Evolutionary conservation across 2,113 vertebrate species (phyloP).

Genomic region (Scatophagus argus): DNA sequence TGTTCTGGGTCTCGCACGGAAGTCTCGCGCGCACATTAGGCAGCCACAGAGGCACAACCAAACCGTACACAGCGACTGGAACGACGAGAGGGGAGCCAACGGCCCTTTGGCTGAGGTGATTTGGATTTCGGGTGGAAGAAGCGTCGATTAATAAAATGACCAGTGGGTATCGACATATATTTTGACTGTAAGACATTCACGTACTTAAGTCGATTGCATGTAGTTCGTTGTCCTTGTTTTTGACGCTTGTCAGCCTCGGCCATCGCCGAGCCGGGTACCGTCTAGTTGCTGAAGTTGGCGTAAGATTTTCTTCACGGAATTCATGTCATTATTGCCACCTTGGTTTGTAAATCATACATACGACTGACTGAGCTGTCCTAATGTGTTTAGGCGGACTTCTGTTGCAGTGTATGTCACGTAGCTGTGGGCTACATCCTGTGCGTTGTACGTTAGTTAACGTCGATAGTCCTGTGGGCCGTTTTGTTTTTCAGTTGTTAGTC

Average conservation of each 20-base stretch:
- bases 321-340: accelerated
- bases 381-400: not conserved
- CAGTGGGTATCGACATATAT: slow-evolving; percentile 74
- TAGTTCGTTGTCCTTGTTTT: slow-evolving; percentile 15
- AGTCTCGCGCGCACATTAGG: slow-evolving; percentile 57
- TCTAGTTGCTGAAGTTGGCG: slow-evolving; percentile 50
- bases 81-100: slow-evolving; percentile 57
- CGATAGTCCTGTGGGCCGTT: not conserved
- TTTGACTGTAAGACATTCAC: slow-evolving; percentile 41
- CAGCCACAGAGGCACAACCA: slow-evolving; percentile 40
- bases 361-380: accelerated
- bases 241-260: not conserved
- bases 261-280: slow-evolving; percentile 2
- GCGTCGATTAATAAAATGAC: slow-evolving; percentile 76
- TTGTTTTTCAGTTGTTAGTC: slow-evolving; percentile 32
- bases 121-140: slow-evolving; percentile 58
- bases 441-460: not conserved
- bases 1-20: slow-evolving; percentile 52
- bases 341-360: not conserved
- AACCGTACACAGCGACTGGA: slow-evolving; percentile 46
- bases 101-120: slow-evolving; percentile 77
- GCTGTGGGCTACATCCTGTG: not conserved
- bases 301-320: not conserved
- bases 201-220: slow-evolving; percentile 28
- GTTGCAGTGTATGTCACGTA: not conserved